These are phyloP conservation scores for Agrochola litura DNA, from an alignment of 2,888 invertebrate genomes.

Conservation along the genomic window DNA sequence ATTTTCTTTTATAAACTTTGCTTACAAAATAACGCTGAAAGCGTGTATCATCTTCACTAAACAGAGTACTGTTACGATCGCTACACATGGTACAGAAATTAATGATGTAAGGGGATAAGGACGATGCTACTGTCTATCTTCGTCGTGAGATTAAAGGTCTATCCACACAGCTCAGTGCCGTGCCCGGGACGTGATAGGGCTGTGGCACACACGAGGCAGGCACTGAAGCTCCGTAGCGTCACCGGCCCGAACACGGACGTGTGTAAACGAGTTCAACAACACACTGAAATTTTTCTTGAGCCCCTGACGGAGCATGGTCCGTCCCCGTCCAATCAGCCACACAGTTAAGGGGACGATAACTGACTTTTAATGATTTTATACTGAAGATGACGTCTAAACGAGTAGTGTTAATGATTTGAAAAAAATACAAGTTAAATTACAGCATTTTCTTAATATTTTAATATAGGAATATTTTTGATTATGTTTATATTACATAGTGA, in stretches of 20 bases:
- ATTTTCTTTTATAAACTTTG: conserved; percentile 10
- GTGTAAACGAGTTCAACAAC: not conserved
- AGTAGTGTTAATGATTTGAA: no score
- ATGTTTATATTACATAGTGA: no score
- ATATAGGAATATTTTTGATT: no score
- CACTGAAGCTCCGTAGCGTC: not conserved
- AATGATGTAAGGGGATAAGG: conserved; percentile 10
- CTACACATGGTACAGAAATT: not conserved
- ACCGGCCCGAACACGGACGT: not conserved
- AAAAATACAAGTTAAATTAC: no score
- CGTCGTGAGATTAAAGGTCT: not conserved
- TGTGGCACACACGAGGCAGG: not conserved
- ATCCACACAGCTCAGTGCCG: not conserved
- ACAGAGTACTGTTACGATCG: conserved; percentile 1
- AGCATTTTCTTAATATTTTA: no score
- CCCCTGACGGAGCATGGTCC: no score
- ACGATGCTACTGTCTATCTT: not conserved
- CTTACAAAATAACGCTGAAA: not conserved
- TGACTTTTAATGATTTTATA: no score
- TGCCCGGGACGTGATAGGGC: not conserved
- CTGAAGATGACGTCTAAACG: no score
- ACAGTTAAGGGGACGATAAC: no score
- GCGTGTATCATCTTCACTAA: conserved; percentile 14
- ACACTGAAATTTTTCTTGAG: not conserved
- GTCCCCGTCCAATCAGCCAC: no score